These are phyloP conservation scores for Sabellastarte sp. DNA, from an alignment of 2,888 invertebrate genomes.

Conservation along the genomic window DNA sequence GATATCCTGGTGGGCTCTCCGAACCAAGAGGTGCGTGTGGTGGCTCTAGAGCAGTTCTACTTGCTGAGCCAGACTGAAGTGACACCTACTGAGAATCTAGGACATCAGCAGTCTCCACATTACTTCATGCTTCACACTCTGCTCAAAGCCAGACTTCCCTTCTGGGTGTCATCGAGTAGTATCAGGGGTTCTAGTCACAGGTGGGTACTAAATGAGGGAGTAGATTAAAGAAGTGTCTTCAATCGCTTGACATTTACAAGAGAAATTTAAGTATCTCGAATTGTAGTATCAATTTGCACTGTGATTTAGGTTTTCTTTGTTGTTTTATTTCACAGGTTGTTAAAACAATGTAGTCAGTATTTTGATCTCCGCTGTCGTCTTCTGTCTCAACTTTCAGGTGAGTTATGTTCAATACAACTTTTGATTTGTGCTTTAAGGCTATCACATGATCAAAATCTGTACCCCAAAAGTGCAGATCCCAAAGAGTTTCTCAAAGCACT, in stretches of 20 bases:
- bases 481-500: no score
- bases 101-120: conserved; percentile 43
- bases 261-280: no score
- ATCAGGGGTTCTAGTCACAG: conserved; percentile 59
- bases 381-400: conserved; percentile 52
- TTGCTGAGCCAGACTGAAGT: conserved; percentile 51
- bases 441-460: no score
- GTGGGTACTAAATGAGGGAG: conserved; percentile 19
- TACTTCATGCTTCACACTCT: conserved; percentile 58
- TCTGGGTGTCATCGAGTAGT: conserved; percentile 61
- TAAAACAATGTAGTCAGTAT: conserved; percentile 61
- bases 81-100: conserved; percentile 10
- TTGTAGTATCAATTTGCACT: no score
- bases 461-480: no score
- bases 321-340: conserved; percentile 40
- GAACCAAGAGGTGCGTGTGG: conserved; percentile 53
- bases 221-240: no score
- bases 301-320: background rate
- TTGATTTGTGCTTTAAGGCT: no score
- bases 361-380: conserved; percentile 61
- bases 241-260: no score
- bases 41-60: conserved; percentile 59
- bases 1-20: conserved; percentile 61
- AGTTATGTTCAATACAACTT: no score
- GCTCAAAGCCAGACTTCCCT: conserved; percentile 60